phyloP scores from a whole-genome alignment of 2,113 vertebrate species.

The Eulacestoma nigropectus region DNA sequence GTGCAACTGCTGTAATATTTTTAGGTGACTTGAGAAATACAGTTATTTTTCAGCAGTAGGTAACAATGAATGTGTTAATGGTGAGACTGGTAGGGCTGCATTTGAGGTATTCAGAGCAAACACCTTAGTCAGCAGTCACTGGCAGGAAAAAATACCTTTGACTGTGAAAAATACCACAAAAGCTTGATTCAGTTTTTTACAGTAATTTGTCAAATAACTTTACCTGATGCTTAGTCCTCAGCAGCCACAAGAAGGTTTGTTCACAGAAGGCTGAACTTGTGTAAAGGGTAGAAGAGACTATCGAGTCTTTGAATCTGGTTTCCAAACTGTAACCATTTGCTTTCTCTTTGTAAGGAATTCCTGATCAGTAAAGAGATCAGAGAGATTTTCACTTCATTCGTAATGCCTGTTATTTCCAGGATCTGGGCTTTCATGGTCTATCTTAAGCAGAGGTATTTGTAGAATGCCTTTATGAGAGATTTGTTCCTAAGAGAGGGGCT shows the following conservation, averaged over 20 bases:
- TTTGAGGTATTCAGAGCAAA: background rate
- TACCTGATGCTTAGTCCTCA: background rate
- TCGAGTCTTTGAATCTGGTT: background rate
- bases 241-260: background rate
- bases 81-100: background rate
- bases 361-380: background rate
- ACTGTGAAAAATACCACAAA: slow-evolving; percentile 2
- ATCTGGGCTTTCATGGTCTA: background rate
- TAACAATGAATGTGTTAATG: slow-evolving; percentile 28
- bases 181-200: background rate
- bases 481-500: background rate
- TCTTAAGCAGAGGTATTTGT: background rate
- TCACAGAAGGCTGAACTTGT: background rate
- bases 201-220: background rate
- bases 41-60: slow-evolving; percentile 12
- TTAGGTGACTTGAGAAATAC: slow-evolving; percentile 12
- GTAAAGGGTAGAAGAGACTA: background rate
- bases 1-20: slow-evolving; percentile 33
- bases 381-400: background rate
- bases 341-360: background rate
- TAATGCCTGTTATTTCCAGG: background rate
- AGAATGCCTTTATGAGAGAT: background rate
- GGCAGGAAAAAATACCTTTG: background rate
- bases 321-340: background rate
- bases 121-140: slow-evolving; percentile 36